phyloP scores from a whole-genome alignment of 2,797 vertebrate genomes.

The Lacerta viridis region DNA sequence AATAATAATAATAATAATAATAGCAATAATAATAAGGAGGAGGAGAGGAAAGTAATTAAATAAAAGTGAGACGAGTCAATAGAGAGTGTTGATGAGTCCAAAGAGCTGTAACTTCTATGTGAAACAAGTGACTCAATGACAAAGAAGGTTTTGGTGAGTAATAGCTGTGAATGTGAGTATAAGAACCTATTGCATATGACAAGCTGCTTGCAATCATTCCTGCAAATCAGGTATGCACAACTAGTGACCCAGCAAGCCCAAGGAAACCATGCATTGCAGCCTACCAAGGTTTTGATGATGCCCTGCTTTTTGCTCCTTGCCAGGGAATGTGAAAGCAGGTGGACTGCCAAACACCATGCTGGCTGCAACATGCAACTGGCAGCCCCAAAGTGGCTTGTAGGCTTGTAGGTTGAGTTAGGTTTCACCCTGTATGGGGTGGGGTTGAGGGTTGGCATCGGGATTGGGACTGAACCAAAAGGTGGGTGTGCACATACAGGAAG shows the following conservation, averaged over 20 bases:
- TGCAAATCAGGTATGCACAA: background rate
- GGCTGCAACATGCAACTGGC: background rate
- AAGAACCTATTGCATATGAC: slow-evolving; percentile 12
- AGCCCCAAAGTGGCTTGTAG: background rate
- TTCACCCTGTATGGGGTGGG: no score
- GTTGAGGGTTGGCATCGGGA: no score
- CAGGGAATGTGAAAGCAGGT: background rate
- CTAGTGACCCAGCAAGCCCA: background rate
- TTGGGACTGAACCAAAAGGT: no score
- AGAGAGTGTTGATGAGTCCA: slow-evolving; percentile 79
- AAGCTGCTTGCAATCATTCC: slow-evolving; percentile 32
- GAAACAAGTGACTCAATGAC: slow-evolving; percentile 69
- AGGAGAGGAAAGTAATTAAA: slow-evolving; percentile 82
- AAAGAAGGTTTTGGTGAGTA: slow-evolving; percentile 55
- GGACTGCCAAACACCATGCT: background rate
- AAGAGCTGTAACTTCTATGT: slow-evolving; percentile 81
- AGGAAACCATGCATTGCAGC: background rate
- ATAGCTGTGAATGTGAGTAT: slow-evolving; percentile 42
- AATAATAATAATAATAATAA: slow-evolving; percentile 29
- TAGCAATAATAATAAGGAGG: slow-evolving; percentile 31
- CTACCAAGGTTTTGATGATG: background rate
- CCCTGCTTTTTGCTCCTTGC: no score
- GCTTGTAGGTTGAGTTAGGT: no score
- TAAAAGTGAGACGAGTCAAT: slow-evolving; percentile 85
- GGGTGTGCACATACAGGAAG: no score